Conservation (phyloP, 2,888 invertebrate species). For the Bembecia ichneumoniformis region DNA sequence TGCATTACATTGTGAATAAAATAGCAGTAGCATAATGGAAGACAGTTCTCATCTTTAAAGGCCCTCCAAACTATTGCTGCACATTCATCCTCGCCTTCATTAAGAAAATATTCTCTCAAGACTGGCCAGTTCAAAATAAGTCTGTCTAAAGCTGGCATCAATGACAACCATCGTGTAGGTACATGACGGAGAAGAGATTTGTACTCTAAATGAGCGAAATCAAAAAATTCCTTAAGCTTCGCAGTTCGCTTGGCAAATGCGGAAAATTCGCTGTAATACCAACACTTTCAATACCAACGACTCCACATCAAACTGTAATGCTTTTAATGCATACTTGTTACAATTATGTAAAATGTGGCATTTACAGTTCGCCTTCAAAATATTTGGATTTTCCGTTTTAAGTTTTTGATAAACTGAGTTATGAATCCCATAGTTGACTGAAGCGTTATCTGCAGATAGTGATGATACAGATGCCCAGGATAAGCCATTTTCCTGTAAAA, state of each 20-base stretch:
- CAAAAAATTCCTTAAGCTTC: not conserved
- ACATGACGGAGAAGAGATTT: not conserved
- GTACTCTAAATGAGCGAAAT: slow-evolving; percentile 1
- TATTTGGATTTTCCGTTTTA: not conserved
- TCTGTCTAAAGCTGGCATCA: not conserved
- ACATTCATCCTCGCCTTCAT: slow-evolving; percentile 3
- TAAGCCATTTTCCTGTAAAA: slow-evolving; percentile 6
- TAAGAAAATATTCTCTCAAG: slow-evolving; percentile 1
- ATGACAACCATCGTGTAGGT: not conserved
- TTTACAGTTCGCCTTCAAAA: not conserved
- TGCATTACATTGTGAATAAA: not conserved
- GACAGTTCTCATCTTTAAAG: slow-evolving; percentile 1
- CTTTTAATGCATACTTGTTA: not conserved
- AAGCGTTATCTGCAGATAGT: slow-evolving; percentile 4
- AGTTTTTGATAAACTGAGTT: slow-evolving; percentile 3
- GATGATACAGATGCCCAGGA: slow-evolving; percentile 3
- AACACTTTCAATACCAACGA: slow-evolving; percentile 1
- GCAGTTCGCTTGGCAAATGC: not conserved
- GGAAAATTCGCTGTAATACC: slow-evolving; percentile 1
- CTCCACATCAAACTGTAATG: not conserved
- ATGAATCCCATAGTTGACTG: slow-evolving; percentile 1
- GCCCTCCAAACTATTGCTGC: slow-evolving; percentile 3
- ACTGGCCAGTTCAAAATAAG: not conserved
- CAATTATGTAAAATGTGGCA: slow-evolving; percentile 1
- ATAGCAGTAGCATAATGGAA: not conserved